Percentiles rank a stretch among this genome's conserved stretches.
Evolutionary conservation across 2,797 vertebrate genomes (phyloP).

Genomic region (Harpagifer antarcticus): DNA sequence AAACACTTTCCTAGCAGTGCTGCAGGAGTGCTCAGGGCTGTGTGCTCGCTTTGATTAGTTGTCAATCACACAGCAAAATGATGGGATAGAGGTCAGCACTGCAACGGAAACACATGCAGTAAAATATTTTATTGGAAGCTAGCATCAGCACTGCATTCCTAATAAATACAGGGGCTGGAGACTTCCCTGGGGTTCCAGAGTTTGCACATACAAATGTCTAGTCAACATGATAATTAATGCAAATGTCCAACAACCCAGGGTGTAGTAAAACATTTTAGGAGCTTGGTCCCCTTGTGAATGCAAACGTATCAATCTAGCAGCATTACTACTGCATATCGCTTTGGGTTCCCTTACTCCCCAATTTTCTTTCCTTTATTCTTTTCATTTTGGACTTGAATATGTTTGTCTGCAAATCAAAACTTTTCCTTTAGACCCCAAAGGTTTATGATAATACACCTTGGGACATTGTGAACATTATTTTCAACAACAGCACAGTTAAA

Average conservation of each 20-base stretch:
- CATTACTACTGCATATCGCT: neutral
- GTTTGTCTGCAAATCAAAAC: neutral
- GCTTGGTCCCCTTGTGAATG: constrained; percentile 7
- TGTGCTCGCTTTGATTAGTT: neutral
- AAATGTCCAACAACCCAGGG: constrained; percentile 25
- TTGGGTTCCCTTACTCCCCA: neutral
- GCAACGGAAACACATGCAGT: constrained; percentile 2
- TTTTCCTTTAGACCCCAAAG: neutral
- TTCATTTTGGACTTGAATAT: neutral
- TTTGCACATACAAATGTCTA: constrained; percentile 10
- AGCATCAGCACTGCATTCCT: constrained; percentile 1
- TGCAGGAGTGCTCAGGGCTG: neutral
- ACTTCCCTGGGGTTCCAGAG: neutral
- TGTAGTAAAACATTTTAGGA: neutral
- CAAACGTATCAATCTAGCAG: neutral
- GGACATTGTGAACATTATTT: neutral
- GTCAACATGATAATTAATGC: constrained; percentile 22
- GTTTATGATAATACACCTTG: neutral
- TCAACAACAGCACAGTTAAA: neutral
- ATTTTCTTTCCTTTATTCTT: neutral
- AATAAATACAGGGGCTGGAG: neutral
- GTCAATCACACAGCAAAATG: neutral
- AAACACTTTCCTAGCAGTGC: neutral
- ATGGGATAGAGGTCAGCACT: neutral
- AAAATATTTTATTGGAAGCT: neutral